Conservation (phyloP, 2,888 invertebrate species). For the Aethes cnicana region DNA sequence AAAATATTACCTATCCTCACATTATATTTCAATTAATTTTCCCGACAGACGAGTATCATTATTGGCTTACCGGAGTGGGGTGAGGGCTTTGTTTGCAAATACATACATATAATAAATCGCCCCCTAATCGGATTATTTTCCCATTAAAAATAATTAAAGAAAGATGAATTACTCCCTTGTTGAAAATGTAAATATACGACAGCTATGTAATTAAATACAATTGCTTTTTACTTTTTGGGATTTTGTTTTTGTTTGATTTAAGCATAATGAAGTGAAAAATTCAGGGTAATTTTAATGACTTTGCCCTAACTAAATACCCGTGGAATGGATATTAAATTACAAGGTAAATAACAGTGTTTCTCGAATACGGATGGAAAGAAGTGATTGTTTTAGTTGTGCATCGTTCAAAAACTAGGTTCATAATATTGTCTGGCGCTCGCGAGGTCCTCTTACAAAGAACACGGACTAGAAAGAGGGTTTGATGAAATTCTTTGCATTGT, state of each 20-base stretch:
- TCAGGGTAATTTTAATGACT: too few species aligned
- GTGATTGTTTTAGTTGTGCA: not conserved
- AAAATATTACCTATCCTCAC: too few species aligned
- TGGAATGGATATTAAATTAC: too few species aligned
- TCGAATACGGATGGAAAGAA: too few species aligned
- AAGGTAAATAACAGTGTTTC: too few species aligned
- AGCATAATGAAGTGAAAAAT: too few species aligned
- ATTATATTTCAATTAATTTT: slow-evolving; percentile 3
- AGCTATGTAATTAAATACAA: not conserved
- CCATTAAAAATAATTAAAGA: slow-evolving; percentile 14
- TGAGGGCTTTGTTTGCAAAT: slow-evolving; percentile 1
- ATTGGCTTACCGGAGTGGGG: not conserved
- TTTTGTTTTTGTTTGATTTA: too few species aligned
- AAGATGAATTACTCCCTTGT: slow-evolving; percentile 1
- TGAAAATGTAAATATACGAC: not conserved
- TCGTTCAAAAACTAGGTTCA: slow-evolving; percentile 5
- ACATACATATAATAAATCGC: slow-evolving; percentile 8
- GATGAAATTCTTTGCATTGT: slow-evolving; percentile 25
- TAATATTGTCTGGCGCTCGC: not conserved
- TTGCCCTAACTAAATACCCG: too few species aligned
- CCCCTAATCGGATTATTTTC: slow-evolving; percentile 18
- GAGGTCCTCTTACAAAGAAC: slow-evolving; percentile 5
- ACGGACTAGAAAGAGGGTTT: slow-evolving; percentile 10
- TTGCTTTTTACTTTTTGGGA: too few species aligned
- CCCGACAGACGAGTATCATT: not conserved